Evolutionary conservation across 1,140 invertebrate genomes (phyloP).

Genomic region (Drosophila setifemur): DNA sequence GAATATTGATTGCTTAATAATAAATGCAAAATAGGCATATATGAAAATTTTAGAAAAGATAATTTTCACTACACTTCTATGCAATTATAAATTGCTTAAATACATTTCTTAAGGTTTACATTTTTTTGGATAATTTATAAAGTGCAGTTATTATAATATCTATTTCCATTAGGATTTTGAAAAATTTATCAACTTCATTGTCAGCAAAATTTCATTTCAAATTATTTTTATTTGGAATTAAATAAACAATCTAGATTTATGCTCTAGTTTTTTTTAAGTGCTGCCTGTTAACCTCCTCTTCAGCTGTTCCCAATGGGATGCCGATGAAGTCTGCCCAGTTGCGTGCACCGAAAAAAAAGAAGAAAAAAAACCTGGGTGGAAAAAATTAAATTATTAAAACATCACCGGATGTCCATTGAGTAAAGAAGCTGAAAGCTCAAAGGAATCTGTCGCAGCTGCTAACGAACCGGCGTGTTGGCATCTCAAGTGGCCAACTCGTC

Average conservation of each 20-base stretch:
- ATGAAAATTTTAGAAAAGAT: not conserved
- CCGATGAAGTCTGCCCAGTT: conserved; percentile 16
- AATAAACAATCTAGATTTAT: too few species aligned
- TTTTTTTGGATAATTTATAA: too few species aligned
- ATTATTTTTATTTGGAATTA: too few species aligned
- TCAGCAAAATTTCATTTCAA: not conserved
- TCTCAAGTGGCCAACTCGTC: conserved; percentile 12
- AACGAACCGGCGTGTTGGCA: not conserved
- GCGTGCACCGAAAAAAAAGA: conserved; percentile 25
- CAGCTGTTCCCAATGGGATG: conserved; percentile 24
- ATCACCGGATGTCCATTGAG: conserved; percentile 76
- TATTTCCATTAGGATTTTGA: too few species aligned
- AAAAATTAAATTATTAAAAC: conserved; percentile 80
- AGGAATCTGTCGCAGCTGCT: conserved; percentile 60
- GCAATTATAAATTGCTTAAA: too few species aligned
- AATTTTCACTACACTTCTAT: too few species aligned
- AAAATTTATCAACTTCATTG: too few species aligned
- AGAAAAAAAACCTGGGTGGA: conserved; percentile 15
- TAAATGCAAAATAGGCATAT: not conserved
- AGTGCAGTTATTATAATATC: too few species aligned
- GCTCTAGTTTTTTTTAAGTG: too few species aligned
- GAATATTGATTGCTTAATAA: not conserved
- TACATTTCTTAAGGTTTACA: too few species aligned
- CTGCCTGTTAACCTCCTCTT: conserved; percentile 1
- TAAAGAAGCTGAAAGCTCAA: conserved; percentile 51